Base-by-base conservation (phyloP, 2,888 invertebrate species). In the Biston stratarius region DNA sequence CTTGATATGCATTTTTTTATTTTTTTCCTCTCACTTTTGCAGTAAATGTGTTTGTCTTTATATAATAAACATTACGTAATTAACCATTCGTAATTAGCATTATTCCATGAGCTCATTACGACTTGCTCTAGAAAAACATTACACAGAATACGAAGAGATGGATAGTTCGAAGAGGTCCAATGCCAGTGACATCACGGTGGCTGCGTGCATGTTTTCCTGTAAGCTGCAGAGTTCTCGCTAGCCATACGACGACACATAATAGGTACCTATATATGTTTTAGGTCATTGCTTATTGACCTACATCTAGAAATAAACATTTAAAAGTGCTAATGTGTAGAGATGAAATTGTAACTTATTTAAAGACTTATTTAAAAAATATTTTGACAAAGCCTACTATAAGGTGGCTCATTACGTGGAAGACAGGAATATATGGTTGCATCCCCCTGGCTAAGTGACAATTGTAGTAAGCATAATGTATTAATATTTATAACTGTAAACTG, bases 121-220 rank as follows among this genome's bases (percentile, higher is more conserved):
- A 45, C 9, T 9, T 5, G 11, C 11, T 11, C 15, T 14, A 49
- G 14, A 49, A n/a, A 59, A 49, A 24, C 40, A 59, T 0, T 49
- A 49, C 44, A 36, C 15, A 63, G 51, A 52, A 45, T 24, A 38
- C n/a, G 11, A 24, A 44, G 1, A 33, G 33, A 3, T 42, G 36
- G 36, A 12, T 45, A 42, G 38, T 15, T 42, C 15, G 36, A 10
- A 12, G 48, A 9, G 40, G 14, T 51, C 45, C 73, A 71, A 48
- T 66, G 73, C 42, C 65, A 59, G 51, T 71, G 73, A 74, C 67
- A 70, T 75, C 70, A 70, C 33, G 0, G 14, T 2, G 12, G 24
- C 36, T 15, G 36, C 14, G 14, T 53, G 42, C 47, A 61, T 66
- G 62, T 74, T 73, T 72, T 71, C 73, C 73, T 74, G 58, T 56